Evolutionary conservation across 2,797 vertebrate species (phyloP).

Genomic region (Pipistrellus pipistrellus): DNA sequence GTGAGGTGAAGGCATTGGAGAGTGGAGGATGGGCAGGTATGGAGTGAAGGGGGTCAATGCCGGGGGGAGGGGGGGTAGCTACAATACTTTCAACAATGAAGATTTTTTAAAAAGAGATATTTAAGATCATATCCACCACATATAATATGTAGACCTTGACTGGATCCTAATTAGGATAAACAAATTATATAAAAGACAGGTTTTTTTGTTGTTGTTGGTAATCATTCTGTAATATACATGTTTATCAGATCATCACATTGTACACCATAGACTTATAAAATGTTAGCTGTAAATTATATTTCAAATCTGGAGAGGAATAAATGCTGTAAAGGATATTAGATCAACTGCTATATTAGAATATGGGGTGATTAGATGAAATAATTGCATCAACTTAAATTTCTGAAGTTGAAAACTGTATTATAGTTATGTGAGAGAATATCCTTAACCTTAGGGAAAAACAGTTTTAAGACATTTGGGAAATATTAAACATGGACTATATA

Average conservation of each 20-base stretch:
- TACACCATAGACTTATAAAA: background rate
- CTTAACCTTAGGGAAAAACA: background rate
- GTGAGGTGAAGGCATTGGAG: too few species aligned
- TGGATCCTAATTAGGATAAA: slow-evolving; percentile 2
- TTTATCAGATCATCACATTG: background rate
- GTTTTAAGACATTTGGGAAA: slow-evolving; percentile 6
- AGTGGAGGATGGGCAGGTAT: too few species aligned
- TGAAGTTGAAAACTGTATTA: background rate
- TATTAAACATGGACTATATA: background rate
- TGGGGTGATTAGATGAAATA: background rate
- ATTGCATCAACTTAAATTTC: background rate
- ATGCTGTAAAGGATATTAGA: background rate
- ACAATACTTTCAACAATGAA: too few species aligned
- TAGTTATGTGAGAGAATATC: background rate
- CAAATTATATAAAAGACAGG: background rate
- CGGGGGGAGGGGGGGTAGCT: too few species aligned
- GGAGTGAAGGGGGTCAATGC: too few species aligned
- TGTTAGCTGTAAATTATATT: background rate
- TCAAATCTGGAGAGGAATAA: background rate
- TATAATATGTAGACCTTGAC: background rate
- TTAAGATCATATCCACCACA: background rate
- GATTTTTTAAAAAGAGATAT: background rate
- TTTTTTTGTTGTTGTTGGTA: background rate
- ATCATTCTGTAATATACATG: background rate
- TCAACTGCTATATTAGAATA: background rate